Evolutionary conservation across 2,888 invertebrate genomes (phyloP).

Genomic region (Tetropium fuscum): DNA sequence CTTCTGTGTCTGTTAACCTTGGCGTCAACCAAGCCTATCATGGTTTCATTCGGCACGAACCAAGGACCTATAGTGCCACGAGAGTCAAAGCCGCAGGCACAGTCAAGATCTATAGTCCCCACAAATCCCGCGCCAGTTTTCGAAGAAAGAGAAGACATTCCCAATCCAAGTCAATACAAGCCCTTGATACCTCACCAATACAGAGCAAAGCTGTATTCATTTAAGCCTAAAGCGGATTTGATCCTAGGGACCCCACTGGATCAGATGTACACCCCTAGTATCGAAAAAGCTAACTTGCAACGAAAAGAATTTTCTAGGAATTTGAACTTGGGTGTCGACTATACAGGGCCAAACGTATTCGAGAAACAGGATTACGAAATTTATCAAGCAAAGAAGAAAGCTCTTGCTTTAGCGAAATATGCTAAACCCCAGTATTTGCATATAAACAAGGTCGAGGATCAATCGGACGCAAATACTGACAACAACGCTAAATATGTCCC

Average conservation of each 20-base stretch:
- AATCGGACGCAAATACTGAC: neutral
- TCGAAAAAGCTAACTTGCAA: constrained; percentile 54
- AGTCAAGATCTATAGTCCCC: constrained; percentile 41
- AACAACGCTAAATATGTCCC: constrained; percentile 53
- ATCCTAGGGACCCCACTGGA: constrained; percentile 62
- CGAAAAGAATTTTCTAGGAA: constrained; percentile 54
- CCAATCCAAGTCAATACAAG: constrained; percentile 60
- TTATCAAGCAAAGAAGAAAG: constrained; percentile 46
- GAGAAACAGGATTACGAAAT: constrained; percentile 60
- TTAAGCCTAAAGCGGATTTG: constrained; percentile 55
- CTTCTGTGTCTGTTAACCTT: constrained; percentile 51
- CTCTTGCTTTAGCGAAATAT: constrained; percentile 49
- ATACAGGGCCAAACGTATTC: constrained; percentile 63
- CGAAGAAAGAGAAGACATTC: constrained; percentile 59
- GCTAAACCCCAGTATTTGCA: constrained; percentile 43
- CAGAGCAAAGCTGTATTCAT: constrained; percentile 53
- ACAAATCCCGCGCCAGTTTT: constrained; percentile 57
- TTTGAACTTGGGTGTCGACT: constrained; percentile 54
- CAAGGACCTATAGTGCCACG: constrained; percentile 62
- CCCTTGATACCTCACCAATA: constrained; percentile 60
- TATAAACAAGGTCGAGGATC: constrained; percentile 11
- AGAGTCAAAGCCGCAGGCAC: constrained; percentile 35
- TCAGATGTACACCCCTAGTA: constrained; percentile 57
- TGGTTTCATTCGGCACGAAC: constrained; percentile 64
- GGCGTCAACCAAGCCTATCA: constrained; percentile 58